Percentiles rank a stretch among this genome's conserved stretches.
These are phyloP conservation scores for Leucoraja erinaceus DNA, from an alignment of 2,113 vertebrate genomes.

Conservation along the genomic window DNA sequence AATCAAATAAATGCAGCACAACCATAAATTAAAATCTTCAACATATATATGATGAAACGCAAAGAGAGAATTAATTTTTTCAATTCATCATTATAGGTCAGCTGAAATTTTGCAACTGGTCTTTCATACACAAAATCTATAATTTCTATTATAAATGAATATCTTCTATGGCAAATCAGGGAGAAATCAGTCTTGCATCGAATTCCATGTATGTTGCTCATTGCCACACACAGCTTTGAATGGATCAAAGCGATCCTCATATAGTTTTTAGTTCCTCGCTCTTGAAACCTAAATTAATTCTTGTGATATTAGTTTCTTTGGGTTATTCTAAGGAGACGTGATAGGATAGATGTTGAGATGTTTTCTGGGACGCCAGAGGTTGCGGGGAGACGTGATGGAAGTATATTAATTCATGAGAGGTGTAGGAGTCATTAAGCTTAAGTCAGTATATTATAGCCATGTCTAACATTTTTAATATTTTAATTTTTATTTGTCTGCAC, in stretches of 20 bases:
- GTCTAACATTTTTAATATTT: too few relatives aligned
- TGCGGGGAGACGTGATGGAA: too few relatives aligned
- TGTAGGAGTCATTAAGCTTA: too few relatives aligned
- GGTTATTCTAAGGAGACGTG: too few relatives aligned
- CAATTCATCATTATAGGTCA: not conserved
- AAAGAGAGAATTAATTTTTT: not conserved
- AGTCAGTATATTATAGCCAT: too few relatives aligned
- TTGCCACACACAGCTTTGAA: not conserved
- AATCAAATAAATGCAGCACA: conserved; percentile 16
- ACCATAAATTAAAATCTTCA: not conserved
- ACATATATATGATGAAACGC: too few relatives aligned
- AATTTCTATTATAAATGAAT: not conserved
- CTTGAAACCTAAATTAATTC: not conserved
- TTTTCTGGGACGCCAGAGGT: too few relatives aligned
- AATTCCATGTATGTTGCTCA: not conserved
- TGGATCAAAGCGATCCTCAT: not conserved
- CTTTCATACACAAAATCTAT: not conserved
- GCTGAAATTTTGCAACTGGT: not conserved
- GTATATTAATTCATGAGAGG: too few relatives aligned
- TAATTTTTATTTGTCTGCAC: too few relatives aligned
- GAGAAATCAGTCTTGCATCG: not conserved
- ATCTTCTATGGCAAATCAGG: not conserved
- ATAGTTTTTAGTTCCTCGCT: not conserved
- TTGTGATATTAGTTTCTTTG: not conserved
- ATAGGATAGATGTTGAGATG: too few relatives aligned